Percentiles rank a stretch among this genome's conserved stretches.
phyloP scores from a whole-genome alignment of 2,888 invertebrate genomes.

The Aricia artaxerxes region DNA sequence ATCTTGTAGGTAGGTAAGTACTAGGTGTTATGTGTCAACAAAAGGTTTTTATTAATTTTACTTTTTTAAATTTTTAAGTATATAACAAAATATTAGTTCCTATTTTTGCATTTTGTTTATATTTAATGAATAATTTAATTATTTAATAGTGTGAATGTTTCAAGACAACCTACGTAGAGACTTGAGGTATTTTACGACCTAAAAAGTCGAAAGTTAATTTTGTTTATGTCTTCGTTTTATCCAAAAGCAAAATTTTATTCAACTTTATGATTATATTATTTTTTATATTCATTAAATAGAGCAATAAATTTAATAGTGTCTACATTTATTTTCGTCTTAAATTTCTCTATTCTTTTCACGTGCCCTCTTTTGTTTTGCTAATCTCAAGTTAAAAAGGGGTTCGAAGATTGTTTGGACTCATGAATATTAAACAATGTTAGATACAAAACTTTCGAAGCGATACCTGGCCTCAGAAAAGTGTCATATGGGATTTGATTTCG shows the following conservation, averaged over 20 bases:
- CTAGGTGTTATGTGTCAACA: too few relatives aligned
- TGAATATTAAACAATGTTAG: constrained; percentile 25
- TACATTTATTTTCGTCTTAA: not conserved
- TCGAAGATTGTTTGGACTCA: constrained; percentile 26
- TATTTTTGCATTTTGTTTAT: too few relatives aligned
- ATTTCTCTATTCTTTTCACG: not conserved
- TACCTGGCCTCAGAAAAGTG: not conserved
- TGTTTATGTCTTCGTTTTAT: not conserved
- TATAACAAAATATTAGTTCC: too few relatives aligned
- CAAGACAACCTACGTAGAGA: too few relatives aligned
- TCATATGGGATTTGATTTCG: constrained; percentile 8
- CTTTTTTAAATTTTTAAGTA: too few relatives aligned
- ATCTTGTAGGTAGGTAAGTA: not conserved
- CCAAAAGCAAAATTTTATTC: not conserved
- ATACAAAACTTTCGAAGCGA: constrained; percentile 15
- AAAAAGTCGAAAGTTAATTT: not conserved
- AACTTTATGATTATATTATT: not conserved
- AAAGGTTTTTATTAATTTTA: too few relatives aligned
- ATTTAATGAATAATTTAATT: too few relatives aligned
- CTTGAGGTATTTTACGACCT: not conserved
- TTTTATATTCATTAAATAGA: too few relatives aligned
- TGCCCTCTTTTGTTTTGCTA: constrained; percentile 7
- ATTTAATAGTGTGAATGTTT: too few relatives aligned
- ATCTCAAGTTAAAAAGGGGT: constrained; percentile 21
- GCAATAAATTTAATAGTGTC: not conserved